phyloP scores from a whole-genome alignment of 2,888 invertebrate species.

The Diplazon laetatorius region DNA sequence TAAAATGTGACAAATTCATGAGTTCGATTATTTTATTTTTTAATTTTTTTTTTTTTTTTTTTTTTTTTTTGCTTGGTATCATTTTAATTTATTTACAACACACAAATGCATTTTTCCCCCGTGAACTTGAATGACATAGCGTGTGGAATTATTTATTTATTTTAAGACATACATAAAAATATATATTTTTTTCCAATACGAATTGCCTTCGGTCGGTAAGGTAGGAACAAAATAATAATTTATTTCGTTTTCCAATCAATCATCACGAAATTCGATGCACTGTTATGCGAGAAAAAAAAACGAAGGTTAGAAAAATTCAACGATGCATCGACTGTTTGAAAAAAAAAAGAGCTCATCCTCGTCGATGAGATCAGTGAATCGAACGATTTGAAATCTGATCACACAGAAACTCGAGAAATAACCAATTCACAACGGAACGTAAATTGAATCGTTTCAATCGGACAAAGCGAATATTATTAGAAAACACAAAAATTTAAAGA shows the following conservation, averaged over 20 bases:
- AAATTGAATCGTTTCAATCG: constrained; percentile 3
- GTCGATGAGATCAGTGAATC: constrained; percentile 1
- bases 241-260: too few species aligned
- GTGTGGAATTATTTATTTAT: constrained; percentile 4
- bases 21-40: too few species aligned
- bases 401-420: constrained; percentile 33
- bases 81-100: neutral
- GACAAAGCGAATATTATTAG: constrained; percentile 41
- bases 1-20: too few species aligned
- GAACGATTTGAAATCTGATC: constrained; percentile 2
- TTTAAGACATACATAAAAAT: too few species aligned
- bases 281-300: neutral
- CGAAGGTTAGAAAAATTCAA: neutral
- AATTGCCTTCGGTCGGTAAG: too few species aligned
- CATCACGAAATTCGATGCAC: too few species aligned
- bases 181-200: too few species aligned
- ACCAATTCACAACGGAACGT: constrained; percentile 12
- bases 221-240: too few species aligned
- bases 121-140: constrained; percentile 38
- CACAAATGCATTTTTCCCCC: constrained; percentile 14
- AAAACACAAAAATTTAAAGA: constrained; percentile 24
- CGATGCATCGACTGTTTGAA: constrained; percentile 21
- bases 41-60: too few species aligned
- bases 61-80: neutral
- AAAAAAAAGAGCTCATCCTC: constrained; percentile 3